Evolutionary conservation across 2,888 invertebrate species (phyloP).

Genomic region (Acrocera orbiculus): DNA sequence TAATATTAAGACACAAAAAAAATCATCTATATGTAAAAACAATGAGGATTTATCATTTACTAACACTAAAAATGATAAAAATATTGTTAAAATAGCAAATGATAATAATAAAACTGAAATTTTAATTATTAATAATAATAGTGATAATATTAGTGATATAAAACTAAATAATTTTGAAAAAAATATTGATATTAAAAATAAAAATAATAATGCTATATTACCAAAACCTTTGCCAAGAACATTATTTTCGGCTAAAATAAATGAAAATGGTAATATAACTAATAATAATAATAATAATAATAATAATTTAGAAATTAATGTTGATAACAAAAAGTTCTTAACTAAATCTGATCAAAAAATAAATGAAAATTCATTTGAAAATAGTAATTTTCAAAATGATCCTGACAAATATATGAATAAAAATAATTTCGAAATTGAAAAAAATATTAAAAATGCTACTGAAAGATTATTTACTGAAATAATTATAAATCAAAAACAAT

Average conservation of each 20-base stretch:
- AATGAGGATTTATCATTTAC: neutral
- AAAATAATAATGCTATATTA: slow-evolving; percentile 6
- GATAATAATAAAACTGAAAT: slow-evolving; percentile 10
- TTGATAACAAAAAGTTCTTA: too few species aligned
- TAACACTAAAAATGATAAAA: neutral
- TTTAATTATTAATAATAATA: slow-evolving; percentile 8
- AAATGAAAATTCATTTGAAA: slow-evolving; percentile 7
- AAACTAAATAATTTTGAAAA: slow-evolving; percentile 8
- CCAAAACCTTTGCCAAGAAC: slow-evolving; percentile 11
- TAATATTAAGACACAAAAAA: neutral
- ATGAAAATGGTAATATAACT: slow-evolving; percentile 8
- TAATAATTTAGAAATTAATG: neutral
- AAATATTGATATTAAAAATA: neutral
- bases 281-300: slow-evolving; percentile 15
- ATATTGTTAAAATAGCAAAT: slow-evolving; percentile 2
- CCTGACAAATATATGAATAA: slow-evolving; percentile 16
- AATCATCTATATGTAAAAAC: neutral
- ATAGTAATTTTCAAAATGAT: slow-evolving; percentile 7
- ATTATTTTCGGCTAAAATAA: slow-evolving; percentile 2
- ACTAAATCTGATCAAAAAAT: neutral
- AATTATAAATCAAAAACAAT: slow-evolving; percentile 22
- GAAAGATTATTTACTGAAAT: slow-evolving; percentile 30
- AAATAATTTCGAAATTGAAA: slow-evolving; percentile 27
- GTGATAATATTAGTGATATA: neutral
- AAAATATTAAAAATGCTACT: slow-evolving; percentile 29